These are phyloP conservation scores for Lithophane ornitopus DNA, from an alignment of 2,888 invertebrate species.

Conservation along the genomic window DNA sequence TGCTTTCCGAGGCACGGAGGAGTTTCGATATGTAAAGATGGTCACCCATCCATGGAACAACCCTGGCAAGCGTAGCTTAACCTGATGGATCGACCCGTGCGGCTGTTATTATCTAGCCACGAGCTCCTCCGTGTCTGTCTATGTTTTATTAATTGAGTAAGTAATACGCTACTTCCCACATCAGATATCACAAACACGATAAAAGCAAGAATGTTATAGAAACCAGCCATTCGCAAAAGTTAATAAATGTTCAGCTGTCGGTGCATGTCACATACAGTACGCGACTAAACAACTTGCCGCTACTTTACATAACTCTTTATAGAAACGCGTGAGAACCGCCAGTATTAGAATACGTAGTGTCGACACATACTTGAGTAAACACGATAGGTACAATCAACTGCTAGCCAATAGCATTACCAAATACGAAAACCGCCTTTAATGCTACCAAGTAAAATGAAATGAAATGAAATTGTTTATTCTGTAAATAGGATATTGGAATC, in stretches of 20 bases:
- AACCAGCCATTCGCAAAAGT: not conserved
- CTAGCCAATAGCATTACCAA: too few species aligned
- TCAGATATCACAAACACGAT: conserved; percentile 6
- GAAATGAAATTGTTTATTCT: too few species aligned
- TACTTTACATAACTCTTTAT: not conserved
- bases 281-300: not conserved
- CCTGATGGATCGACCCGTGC: too few species aligned
- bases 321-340: conserved; percentile 21
- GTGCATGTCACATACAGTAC: not conserved
- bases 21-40: too few species aligned
- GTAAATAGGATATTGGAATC: too few species aligned
- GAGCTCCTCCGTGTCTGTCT: too few species aligned
- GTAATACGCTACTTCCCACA: not conserved
- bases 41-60: too few species aligned
- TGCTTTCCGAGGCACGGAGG: too few species aligned
- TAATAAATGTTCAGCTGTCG: conserved; percentile 13
- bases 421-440: not conserved
- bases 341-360: conserved; percentile 19
- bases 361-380: not conserved
- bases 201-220: not conserved
- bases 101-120: too few species aligned
- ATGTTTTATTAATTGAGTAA: not conserved
- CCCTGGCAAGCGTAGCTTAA: too few species aligned
- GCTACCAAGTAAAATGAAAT: not conserved
- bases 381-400: conserved; percentile 15